These are phyloP conservation scores for Lepidocolaptes lacrymiger DNA, from an alignment of 2,797 vertebrate species.

Conservation along the genomic window DNA sequence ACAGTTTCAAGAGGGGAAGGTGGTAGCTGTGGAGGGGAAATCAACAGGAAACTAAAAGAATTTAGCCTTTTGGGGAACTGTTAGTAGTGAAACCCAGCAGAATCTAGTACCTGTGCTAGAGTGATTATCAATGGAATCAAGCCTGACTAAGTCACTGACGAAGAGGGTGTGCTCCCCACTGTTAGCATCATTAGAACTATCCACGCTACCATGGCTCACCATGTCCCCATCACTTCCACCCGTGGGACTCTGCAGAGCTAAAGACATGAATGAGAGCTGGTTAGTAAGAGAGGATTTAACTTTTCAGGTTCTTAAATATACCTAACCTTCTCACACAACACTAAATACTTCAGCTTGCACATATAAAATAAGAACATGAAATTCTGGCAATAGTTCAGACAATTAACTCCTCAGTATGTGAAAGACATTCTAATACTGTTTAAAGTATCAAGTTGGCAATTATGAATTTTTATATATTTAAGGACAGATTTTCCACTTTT, in stretches of 20 bases:
- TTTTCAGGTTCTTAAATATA: conserved; percentile 19
- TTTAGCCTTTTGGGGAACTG: background rate
- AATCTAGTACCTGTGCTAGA: conserved; percentile 86
- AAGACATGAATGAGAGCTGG: conserved; percentile 71
- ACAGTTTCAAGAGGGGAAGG: background rate
- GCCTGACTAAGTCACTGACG: conserved; percentile 80
- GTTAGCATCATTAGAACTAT: conserved; percentile 88
- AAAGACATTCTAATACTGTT: background rate
- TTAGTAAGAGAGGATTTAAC: conserved; percentile 49
- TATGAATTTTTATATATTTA: background rate
- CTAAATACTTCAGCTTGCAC: conserved; percentile 28
- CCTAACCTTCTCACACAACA: conserved; percentile 6
- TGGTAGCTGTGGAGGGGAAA: background rate
- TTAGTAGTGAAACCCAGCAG: conserved; percentile 65
- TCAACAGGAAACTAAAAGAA: conserved; percentile 15
- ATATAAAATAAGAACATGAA: background rate
- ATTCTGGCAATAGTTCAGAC: background rate
- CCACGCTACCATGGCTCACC: conserved; percentile 88
- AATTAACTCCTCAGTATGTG: background rate
- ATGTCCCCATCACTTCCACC: conserved; percentile 84
- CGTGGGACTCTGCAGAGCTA: conserved; percentile 72
- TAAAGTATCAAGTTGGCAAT: background rate
- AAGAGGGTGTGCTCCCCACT: conserved; percentile 84
- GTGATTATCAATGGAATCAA: conserved; percentile 83
- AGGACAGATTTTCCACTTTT: background rate